A percentile compares a stretch with the other conserved stretches of the same genome.
These are phyloP conservation scores for Gortyna flavago DNA, from an alignment of 2,888 invertebrate genomes.

Conservation along the genomic window DNA sequence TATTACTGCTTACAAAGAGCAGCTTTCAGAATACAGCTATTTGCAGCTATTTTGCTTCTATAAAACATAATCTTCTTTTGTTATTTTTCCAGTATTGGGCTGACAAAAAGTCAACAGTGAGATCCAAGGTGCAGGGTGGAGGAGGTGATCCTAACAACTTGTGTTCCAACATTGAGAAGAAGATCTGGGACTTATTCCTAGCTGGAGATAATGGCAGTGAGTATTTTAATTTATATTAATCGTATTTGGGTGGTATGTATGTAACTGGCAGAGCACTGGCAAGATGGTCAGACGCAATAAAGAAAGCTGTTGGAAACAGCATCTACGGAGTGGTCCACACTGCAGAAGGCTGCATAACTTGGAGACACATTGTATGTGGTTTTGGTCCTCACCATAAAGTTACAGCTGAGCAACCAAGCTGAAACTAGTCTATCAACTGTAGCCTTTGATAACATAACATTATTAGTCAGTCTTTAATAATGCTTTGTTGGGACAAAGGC, in stretches of 20 bases:
- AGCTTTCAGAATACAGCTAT: background rate
- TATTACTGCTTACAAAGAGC: background rate
- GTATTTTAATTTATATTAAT: constrained; percentile 41
- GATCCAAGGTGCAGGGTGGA: constrained; percentile 81
- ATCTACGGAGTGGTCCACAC: background rate
- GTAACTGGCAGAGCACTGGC: background rate
- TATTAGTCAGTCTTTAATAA: too few relatives aligned
- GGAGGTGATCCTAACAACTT: constrained; percentile 82
- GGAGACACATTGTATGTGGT: background rate
- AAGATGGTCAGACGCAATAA: too few relatives aligned
- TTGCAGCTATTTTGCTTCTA: background rate
- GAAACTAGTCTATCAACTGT: too few relatives aligned
- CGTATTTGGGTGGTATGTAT: background rate
- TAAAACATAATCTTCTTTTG: constrained; percentile 1
- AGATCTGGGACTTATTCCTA: constrained; percentile 85
- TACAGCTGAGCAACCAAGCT: too few relatives aligned
- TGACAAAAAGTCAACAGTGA: constrained; percentile 86
- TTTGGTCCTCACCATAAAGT: background rate
- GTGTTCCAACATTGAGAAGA: constrained; percentile 85
- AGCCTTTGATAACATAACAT: too few relatives aligned
- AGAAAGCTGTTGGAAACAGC: background rate
- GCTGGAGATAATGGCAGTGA: constrained; percentile 73
- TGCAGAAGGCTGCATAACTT: background rate
- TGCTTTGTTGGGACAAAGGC: too few relatives aligned
- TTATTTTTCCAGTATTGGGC: constrained; percentile 84